Conservation (phyloP, 2,888 invertebrate species). For the Drosophila flavopinicola region DNA sequence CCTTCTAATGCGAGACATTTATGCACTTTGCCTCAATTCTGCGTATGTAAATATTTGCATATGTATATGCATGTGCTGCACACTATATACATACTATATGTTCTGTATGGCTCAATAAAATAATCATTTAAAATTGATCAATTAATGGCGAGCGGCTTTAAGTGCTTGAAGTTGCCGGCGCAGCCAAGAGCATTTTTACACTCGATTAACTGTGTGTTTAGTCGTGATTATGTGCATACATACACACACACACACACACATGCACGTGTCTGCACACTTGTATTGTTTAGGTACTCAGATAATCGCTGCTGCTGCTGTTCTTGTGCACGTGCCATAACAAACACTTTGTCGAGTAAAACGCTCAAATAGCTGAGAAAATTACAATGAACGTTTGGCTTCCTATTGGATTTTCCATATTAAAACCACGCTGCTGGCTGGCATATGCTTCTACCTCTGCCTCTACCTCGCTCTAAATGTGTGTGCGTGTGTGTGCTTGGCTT, state of each 20-base stretch:
- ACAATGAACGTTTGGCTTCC: constrained; percentile 57
- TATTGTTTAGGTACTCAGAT: constrained; percentile 52
- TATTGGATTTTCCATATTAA: constrained; percentile 68
- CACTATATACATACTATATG: not conserved
- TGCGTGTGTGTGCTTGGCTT: constrained; percentile 4
- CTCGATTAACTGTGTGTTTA: constrained; percentile 71
- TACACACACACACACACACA: constrained; percentile 3
- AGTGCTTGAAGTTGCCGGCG: constrained; percentile 31
- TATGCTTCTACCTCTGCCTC: constrained; percentile 7
- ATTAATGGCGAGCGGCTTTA: constrained; percentile 27
- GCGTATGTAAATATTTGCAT: constrained; percentile 42
- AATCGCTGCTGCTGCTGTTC: constrained; percentile 25
- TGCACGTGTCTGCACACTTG: constrained; percentile 34
- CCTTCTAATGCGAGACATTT: constrained; percentile 64
- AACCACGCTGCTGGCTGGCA: constrained; percentile 18
- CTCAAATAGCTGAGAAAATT: constrained; percentile 62
- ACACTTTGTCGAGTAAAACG: constrained; percentile 36
- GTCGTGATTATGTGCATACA: constrained; percentile 48
- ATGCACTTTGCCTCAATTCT: constrained; percentile 55
- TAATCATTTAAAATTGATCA: constrained; percentile 28
- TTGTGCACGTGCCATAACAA: constrained; percentile 50
- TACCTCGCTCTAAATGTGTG: not conserved
- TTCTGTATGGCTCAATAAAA: constrained; percentile 18
- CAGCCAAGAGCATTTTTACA: constrained; percentile 70
- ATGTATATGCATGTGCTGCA: not conserved